A percentile compares a stretch with the other conserved stretches of the same genome.
These are phyloP conservation scores for Agonopterix subpropinquella DNA, from an alignment of 2,888 invertebrate genomes.

Conservation along the genomic window DNA sequence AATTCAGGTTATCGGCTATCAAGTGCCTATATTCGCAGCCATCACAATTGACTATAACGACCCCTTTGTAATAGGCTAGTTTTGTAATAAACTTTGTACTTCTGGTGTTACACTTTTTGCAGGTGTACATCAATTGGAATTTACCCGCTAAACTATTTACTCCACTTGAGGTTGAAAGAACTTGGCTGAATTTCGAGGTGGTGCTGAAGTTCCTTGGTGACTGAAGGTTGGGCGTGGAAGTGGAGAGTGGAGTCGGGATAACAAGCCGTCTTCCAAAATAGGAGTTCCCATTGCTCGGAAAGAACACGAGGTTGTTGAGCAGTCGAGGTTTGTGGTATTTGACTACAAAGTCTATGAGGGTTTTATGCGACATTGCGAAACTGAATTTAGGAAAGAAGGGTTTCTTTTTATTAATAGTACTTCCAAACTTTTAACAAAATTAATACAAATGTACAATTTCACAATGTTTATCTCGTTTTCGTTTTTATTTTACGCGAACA, in stretches of 20 bases:
- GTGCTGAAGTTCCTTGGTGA: constrained; percentile 53
- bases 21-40: constrained; percentile 93
- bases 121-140: constrained; percentile 87
- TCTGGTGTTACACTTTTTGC: constrained; percentile 89
- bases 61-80: constrained; percentile 88
- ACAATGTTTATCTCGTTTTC: constrained; percentile 14
- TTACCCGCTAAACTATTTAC: constrained; percentile 55
- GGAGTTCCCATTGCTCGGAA: constrained; percentile 65
- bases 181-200: constrained; percentile 29
- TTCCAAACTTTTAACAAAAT: neutral
- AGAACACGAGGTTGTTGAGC: constrained; percentile 57
- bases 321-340: constrained; percentile 62
- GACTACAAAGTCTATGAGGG: constrained; percentile 62
- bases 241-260: constrained; percentile 34
- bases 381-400: neutral
- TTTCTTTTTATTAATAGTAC: neutral
- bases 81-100: constrained; percentile 90
- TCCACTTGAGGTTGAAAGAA: too few relatives aligned
- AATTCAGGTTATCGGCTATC: constrained; percentile 96
- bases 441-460: constrained; percentile 14
- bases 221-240: constrained; percentile 45
- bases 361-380: constrained; percentile 49
- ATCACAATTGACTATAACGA: constrained; percentile 93
- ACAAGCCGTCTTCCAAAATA: constrained; percentile 56
- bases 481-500: neutral